Base-by-base conservation (phyloP, 2,888 invertebrate species). In the Drosophila antonietae region DNA sequence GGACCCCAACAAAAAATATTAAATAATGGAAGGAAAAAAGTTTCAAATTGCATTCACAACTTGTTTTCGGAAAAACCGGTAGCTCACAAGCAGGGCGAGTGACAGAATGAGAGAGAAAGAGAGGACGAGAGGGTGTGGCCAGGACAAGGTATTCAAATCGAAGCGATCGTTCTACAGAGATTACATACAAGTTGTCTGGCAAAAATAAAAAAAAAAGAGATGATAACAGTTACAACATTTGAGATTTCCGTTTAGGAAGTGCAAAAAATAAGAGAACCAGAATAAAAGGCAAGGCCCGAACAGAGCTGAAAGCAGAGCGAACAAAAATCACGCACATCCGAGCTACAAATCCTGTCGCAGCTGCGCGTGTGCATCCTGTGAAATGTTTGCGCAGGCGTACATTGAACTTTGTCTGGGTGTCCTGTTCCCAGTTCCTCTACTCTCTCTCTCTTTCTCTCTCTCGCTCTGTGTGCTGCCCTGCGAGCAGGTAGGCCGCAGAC, bases 221-320 rank as follows among this genome's bases (percentile, higher is more conserved):
- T 64, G 20, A 41, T 28, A 53, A 80, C 70, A 66, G 88, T 89
- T 75, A 70, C 80, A 86, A 73, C 62, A 79, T 81, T 84, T 57
- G 80, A 83, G 84, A 85, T 89, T 83, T 85, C 89, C 85, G 89
- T 44, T 73, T 73, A 75, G 87, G 84, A 89, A 87, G 89, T 87
- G 81, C 72, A 57, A 85, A 73, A 68, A 28, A 60, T 18, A 39
- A 60, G 60, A 57, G 31, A 66, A 41, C n/a, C 28, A 39, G 20
- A 14, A 57, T 33, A 44, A 31, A 65, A 14, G 31, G 9, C n/a
- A 56, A 46, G 5, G 6, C 39, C 6, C 15, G 15, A 53, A 23
- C 10, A 9, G 37, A 37, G 15, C 23, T 4, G 5, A 15, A 68
- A 57, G 20, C 52, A 57, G 55, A 73, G 61, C 57, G 59, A 49